Evolutionary conservation across 2,113 vertebrate genomes (phyloP).

Genomic region (Nicator chloris): DNA sequence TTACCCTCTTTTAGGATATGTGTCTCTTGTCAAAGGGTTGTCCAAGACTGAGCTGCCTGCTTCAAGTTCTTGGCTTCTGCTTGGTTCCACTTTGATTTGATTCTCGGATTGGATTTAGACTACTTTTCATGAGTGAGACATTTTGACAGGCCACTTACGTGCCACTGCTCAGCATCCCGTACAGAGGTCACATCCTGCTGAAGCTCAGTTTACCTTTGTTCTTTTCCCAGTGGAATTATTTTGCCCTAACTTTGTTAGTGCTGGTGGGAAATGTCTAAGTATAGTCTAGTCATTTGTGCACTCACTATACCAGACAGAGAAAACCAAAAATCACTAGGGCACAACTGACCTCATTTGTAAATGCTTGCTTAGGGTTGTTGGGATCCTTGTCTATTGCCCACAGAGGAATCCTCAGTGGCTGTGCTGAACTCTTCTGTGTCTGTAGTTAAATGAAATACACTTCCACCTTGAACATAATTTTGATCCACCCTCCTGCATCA

Average conservation of each 20-base stretch:
- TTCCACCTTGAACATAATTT: not conserved
- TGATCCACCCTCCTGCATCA: not conserved
- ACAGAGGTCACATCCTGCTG: not conserved
- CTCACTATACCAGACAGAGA: not conserved
- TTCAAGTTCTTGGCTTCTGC: not conserved
- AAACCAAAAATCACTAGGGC: not conserved
- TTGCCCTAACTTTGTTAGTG: not conserved
- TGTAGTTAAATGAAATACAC: not conserved
- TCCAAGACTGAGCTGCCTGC: not conserved
- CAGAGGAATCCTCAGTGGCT: not conserved
- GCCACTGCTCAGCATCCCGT: not conserved
- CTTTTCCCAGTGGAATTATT: not conserved
- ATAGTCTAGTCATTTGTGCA: not conserved
- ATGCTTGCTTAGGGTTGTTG: accelerated
- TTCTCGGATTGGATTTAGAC: not conserved
- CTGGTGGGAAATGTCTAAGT: not conserved
- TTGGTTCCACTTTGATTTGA: not conserved
- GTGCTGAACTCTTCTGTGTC: not conserved
- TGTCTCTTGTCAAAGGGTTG: not conserved
- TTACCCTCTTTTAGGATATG: not conserved
- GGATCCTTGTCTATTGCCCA: not conserved
- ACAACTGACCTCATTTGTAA: not conserved
- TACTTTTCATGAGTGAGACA: not conserved
- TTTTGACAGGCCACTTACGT: not conserved
- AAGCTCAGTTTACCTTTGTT: not conserved